phyloP scores from a whole-genome alignment of 2,113 vertebrate species.

The Anarrhichthys ocellatus region DNA sequence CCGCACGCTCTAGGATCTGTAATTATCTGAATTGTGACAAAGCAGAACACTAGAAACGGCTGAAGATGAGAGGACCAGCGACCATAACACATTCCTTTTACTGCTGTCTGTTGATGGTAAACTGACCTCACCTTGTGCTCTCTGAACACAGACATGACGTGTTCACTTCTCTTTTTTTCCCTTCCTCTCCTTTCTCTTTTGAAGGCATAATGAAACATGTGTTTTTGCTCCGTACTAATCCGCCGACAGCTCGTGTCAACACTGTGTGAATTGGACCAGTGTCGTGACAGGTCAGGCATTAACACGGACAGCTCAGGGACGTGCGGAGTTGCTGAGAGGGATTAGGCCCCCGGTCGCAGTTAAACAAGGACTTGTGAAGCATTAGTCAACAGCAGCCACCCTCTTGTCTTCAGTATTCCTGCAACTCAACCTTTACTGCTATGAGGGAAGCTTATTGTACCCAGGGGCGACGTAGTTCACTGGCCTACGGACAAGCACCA shows the following conservation, averaged over 20 bases:
- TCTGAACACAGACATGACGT: conserved; percentile 30
- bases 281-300: conserved; percentile 78
- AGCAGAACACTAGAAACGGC: background rate
- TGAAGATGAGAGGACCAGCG: conserved; percentile 12
- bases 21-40: background rate
- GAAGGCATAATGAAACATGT: conserved; percentile 57
- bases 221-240: conserved; percentile 70
- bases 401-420: conserved; percentile 18
- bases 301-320: conserved; percentile 74
- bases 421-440: conserved; percentile 22
- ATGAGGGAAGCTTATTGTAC: conserved; percentile 31
- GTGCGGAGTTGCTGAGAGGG: conserved; percentile 41
- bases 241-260: conserved; percentile 78
- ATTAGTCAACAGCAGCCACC: conserved; percentile 42
- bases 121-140: conserved; percentile 42
- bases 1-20: background rate
- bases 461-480: conserved; percentile 35
- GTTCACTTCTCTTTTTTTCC: conserved; percentile 8
- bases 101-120: conserved; percentile 36
- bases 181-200: conserved; percentile 22
- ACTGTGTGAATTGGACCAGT: conserved; percentile 60
- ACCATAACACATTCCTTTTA: conserved; percentile 28
- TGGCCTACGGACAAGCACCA: conserved; percentile 25
- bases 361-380: conserved; percentile 70
- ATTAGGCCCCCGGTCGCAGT: conserved; percentile 59